Conservation (phyloP, 2,888 invertebrate genomes). For the Lordiphosa fenestrarum region DNA sequence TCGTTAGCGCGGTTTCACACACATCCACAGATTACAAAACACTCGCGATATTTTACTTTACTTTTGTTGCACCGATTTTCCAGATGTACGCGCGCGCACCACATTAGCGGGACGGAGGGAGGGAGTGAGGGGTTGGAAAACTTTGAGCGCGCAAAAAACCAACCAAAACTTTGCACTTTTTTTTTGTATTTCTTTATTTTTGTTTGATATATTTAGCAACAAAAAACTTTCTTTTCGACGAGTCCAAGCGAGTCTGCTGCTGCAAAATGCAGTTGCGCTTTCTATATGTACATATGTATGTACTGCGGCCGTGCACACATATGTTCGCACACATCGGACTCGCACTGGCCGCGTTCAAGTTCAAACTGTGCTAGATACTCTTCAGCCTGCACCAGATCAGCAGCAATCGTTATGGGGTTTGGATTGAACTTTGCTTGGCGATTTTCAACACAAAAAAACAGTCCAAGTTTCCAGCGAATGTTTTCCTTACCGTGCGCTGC, state of each 20-base stretch:
- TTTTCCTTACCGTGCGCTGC: constrained; percentile 63
- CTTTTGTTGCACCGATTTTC: constrained; percentile 20
- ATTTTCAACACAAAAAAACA: constrained; percentile 7
- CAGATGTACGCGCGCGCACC: constrained; percentile 24
- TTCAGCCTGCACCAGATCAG: background rate
- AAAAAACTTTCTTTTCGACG: constrained; percentile 67
- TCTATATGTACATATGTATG: constrained; percentile 53
- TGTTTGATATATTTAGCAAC: constrained; percentile 53
- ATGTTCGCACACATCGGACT: no score
- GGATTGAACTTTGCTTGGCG: constrained; percentile 5
- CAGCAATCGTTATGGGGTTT: background rate
- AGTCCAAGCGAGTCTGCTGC: constrained; percentile 49
- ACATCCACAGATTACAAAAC: constrained; percentile 46
- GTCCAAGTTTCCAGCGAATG: constrained; percentile 14
- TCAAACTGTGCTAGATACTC: no score
- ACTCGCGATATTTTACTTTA: constrained; percentile 14
- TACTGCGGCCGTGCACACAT: background rate
- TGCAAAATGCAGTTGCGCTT: constrained; percentile 60
- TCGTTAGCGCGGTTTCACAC: constrained; percentile 36
- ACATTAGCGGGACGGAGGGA: constrained; percentile 32
- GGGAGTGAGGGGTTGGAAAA: constrained; percentile 6
- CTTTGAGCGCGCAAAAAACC: constrained; percentile 41
- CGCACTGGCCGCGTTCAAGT: no score
- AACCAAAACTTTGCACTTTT: constrained; percentile 45
- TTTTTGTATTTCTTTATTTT: constrained; percentile 27